Base-by-base conservation (phyloP, 2,888 invertebrate species). In the Disparrhopalites patrizii region DNA sequence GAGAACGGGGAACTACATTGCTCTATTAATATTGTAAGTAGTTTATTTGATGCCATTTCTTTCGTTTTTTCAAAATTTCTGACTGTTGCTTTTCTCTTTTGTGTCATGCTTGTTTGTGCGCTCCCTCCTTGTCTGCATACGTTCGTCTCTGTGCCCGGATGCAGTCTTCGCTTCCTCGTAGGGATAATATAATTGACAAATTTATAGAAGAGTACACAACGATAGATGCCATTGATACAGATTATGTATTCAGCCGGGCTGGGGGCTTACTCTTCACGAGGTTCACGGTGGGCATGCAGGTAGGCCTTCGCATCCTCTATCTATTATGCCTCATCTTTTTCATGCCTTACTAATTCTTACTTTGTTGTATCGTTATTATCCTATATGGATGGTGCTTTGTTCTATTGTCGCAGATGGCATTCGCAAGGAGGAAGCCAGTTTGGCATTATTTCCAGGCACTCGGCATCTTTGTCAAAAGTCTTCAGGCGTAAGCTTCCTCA, bases 361-460 rank as follows among this genome's bases (percentile, higher is more conserved):
- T 33, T n/a, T 2, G 51, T 43, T 31, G 30, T 18, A 8, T 8
- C 2, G 15, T 55, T 15, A 13, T 5, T 20, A 23, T 25, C 15
- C 27, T 56, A 4, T 30, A 43, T 54, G 27, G 27, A 25, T 54
- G n/a, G n/a, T n/a, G n/a, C n/a, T n/a, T n/a, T n/a, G n/a, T n/a
- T n/a, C n/a, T n/a, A n/a, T n/a, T n/a, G n/a, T 30, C 56, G 8
- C 28, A 69, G 69, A 64, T 74, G 58, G 66, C 67, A 8, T 73
- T 68, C 33, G 50, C 68, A 15, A 64, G 71, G 43, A 52, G 61
- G 20, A 47, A 68, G 31, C 61, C 62, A 10, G 71, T 74, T 4
- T 69, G 68, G 61, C 68, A 68, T 40, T 72, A 74, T 38, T 74
- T 70, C 54, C 67, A 71, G 30, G 71, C 70, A 5, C 43, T 74